Evolutionary conservation across 1,140 invertebrate species (phyloP), one percentile per base, ranked within the genome.

Genomic region (Drosophila insularis): DNA sequence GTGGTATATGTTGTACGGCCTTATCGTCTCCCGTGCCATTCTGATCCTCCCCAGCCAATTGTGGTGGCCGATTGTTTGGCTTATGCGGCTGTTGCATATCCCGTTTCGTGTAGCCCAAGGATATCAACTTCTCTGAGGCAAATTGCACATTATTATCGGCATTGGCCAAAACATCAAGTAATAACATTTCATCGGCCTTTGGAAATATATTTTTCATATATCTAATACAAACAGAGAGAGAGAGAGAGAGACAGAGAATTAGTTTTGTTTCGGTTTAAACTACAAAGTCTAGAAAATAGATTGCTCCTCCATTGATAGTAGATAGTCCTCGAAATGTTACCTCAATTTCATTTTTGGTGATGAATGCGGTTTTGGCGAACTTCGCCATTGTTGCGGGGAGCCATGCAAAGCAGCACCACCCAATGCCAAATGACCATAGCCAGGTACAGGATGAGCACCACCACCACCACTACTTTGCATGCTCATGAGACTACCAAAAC

Each of bases 291-390:
- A 27, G 27, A 27, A 5, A 27, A 27, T 1, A 27, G 27, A 27
- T 5, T 5, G 27, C 1, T 27, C 4, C 27, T 27, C 5, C 27
- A 27, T 27, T 27, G 27, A 6, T 27, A 27, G 27, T n/a, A n/a
- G n/a, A n/a, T n/a, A n/a, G 27, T 0, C 27, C 27, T 27, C 27
- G 5, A 6, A 11, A 50, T 2, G 43, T 50, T 50, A 97, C 96
- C 97, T 97, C 90, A 98, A 93, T 94, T 98, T 98, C 95, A 98
- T 96, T 93, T 97, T 97, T 72, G 97, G 97, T 74, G 96, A 97
- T 82, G 95, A 95, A 89, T 96, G 96, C 74, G 96, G 95, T 78
- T 93, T 93, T 13, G 93, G 92, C 27, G 93, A 93, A 66, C 92
- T 93, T 27, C 93, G 92, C 75, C 90, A 92, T 60, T 78, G 79